Conservation (phyloP, 2,797 vertebrate species). For the Myioborus melanocephalus region DNA sequence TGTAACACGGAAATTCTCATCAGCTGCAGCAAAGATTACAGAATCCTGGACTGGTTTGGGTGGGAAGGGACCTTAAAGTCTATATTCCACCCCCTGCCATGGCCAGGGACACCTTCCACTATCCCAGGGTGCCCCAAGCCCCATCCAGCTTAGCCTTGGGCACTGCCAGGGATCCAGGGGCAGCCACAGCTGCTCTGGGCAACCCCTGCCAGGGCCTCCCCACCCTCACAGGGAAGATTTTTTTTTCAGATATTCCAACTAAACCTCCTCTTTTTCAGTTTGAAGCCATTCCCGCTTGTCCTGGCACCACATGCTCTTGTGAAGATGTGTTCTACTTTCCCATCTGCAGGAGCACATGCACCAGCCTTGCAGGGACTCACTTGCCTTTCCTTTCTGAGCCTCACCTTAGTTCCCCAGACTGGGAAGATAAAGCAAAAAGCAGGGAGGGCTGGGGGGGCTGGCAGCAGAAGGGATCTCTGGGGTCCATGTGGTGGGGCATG, state of each 20-base stretch:
- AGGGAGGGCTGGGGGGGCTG: background rate
- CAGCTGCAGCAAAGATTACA: background rate
- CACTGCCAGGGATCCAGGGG: background rate
- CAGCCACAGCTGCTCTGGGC: background rate
- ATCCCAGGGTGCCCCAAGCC: rapidly evolving
- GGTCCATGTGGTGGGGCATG: background rate
- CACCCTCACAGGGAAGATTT: too few relatives aligned
- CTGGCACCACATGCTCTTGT: background rate
- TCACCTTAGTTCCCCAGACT: background rate
- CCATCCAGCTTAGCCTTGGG: background rate
- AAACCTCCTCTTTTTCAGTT: background rate
- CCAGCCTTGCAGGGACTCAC: background rate
- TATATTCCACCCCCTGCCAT: rapidly evolving
- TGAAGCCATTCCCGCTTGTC: background rate
- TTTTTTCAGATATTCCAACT: background rate
- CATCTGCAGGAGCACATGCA: background rate
- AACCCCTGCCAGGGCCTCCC: rapidly evolving
- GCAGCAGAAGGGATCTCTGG: background rate
- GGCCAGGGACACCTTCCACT: background rate
- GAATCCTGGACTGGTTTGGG: background rate
- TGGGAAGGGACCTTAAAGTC: background rate
- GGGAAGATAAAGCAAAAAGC: background rate
- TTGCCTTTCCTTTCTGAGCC: background rate
- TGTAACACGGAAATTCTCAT: background rate
- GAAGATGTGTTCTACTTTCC: background rate